Evolutionary conservation across 2,797 vertebrate genomes (phyloP).

Genomic region (Cossypha polioptera): DNA sequence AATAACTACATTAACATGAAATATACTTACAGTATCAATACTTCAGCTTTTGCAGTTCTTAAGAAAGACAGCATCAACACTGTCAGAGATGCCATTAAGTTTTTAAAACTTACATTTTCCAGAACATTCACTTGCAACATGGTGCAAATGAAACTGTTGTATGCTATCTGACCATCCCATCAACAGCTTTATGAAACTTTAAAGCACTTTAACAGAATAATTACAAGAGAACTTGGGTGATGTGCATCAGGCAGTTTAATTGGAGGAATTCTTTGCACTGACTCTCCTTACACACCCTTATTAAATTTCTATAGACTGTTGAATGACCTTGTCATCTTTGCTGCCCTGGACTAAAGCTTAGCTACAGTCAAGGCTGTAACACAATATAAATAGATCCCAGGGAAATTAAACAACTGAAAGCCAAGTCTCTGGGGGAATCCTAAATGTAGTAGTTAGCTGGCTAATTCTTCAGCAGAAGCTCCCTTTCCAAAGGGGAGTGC

Average conservation of each 20-base stretch:
- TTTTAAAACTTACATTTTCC: neutral
- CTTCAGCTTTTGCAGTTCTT: neutral
- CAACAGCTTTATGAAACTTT: neutral
- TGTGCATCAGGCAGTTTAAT: neutral
- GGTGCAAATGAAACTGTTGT: neutral
- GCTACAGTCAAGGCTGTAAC: neutral
- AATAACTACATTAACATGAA: neutral
- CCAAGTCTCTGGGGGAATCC: neutral
- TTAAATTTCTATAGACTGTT: neutral
- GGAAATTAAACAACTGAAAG: conserved; percentile 22
- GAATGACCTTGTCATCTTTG: neutral
- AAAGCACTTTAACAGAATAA: neutral
- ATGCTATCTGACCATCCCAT: neutral
- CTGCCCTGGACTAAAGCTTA: neutral
- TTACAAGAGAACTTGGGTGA: neutral
- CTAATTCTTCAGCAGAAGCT: neutral
- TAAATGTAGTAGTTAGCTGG: neutral
- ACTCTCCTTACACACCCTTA: neutral
- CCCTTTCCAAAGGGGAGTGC: neutral
- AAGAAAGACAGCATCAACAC: neutral
- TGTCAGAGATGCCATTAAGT: neutral
- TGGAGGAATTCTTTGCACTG: neutral
- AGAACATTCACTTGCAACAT: neutral
- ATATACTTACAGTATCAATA: neutral
- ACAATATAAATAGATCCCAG: neutral